These are phyloP conservation scores for Chalcis sispes DNA, from an alignment of 2,888 invertebrate genomes.

Conservation along the genomic window DNA sequence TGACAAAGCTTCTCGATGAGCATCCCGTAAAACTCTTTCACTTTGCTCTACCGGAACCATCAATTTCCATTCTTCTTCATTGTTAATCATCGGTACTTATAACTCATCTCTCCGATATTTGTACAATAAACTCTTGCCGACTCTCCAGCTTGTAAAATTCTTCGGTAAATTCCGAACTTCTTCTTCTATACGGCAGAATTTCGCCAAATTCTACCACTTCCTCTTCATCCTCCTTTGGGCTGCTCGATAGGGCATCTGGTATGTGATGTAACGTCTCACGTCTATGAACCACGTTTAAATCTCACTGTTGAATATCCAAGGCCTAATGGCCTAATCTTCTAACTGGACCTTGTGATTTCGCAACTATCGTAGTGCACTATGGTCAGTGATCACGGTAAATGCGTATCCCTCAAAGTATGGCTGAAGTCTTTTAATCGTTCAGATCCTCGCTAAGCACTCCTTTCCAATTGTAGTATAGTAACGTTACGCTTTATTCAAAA, in stretches of 20 bases:
- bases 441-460: neutral
- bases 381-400: neutral
- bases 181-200: no score
- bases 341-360: neutral
- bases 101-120: neutral
- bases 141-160: neutral
- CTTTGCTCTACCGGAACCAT: neutral
- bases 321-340: neutral
- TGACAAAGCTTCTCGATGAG: neutral
- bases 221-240: neutral
- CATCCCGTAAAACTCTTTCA: no score
- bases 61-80: neutral
- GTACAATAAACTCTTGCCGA: neutral
- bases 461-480: neutral
- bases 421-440: neutral
- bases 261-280: neutral
- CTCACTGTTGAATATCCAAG: neutral
- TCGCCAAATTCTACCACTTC: no score
- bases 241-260: neutral
- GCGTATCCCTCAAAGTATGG: neutral
- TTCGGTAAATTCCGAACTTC: no score
- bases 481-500: neutral
- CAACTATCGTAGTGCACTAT: neutral
- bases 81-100: neutral
- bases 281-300: neutral